Base-by-base conservation (phyloP, 2,888 invertebrate species). In the Gymnocheta viridis region DNA sequence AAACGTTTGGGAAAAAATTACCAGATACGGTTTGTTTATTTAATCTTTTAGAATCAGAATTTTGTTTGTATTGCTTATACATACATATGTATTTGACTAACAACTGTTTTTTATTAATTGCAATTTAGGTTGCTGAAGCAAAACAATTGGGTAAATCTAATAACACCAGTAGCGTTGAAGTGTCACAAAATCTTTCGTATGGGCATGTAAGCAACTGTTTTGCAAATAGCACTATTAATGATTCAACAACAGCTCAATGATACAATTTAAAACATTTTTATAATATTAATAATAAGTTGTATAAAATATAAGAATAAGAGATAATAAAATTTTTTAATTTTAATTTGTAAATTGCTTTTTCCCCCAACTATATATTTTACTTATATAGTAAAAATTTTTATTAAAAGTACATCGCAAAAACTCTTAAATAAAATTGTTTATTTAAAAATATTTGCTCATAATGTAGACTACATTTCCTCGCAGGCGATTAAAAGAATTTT, bases 1-100 rank as follows among this genome's bases (percentile, higher is more conserved):
- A 95, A 92, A 95, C 95, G 7, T 92, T 94, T 86, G 93, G 93
- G 54, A 92, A 91, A 60, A 94, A 94, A 86, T 89, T 95, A 69
- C 95, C 95, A 2, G 94, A 95, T 90, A 94, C 94, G 29, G 92
- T 94, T 67, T 44, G 66, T 51, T 72, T 54, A 24, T 22, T 60
- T 51, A 10, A 38, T 38, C 7, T 35, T 49, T 27, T 22, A 41
- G 10, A n/a, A 41, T n/a, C n/a, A n/a, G n/a, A 19, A 27, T 62
- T 10, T 12, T 10, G 2, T 49, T 27, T 12, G 4, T 12, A 17
- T 27, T 29, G 1, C 19, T 12, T 6, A 10, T 54, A 12, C 22
- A 7, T 35, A 12, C 38, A 27, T 69, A 19, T 22, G 67, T 56
- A 14, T 22, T 47, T 54, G 4, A 14, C 27, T 35, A 19, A 29